phyloP scores from a whole-genome alignment of 1,140 invertebrate species.

The Brachionus angularis region DNA sequence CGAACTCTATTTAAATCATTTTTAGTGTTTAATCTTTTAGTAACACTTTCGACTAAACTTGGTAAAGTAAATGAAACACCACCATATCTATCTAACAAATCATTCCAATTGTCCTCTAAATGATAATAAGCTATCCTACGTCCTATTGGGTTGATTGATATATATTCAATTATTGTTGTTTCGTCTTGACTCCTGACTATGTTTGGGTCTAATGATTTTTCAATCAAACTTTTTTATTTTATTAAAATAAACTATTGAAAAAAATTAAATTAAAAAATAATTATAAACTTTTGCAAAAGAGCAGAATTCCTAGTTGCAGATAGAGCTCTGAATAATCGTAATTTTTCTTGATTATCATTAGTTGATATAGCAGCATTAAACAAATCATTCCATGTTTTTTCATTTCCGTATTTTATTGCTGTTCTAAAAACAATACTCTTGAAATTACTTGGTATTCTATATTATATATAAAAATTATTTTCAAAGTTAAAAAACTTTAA shows the following conservation, averaged over 20 bases:
- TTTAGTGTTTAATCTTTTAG: conserved; percentile 11
- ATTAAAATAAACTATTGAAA: neutral
- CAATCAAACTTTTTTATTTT: neutral
- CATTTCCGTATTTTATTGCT: neutral
- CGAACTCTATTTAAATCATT: neutral
- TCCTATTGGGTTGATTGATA: conserved; percentile 16
- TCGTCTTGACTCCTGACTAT: conserved; percentile 30
- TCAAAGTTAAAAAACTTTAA: neutral
- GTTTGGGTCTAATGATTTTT: conserved; percentile 1
- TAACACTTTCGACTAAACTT: conserved; percentile 11
- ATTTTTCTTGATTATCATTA: neutral
- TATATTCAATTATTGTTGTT: conserved; percentile 16
- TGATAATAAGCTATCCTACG: conserved; percentile 18
- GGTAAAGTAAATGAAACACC: conserved; percentile 40
- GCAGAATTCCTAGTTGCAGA: conserved; percentile 4
- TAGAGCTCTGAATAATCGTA: conserved; percentile 17
- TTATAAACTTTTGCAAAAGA: conserved; percentile 12
- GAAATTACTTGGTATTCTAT: conserved; percentile 9
- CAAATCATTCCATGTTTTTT: conserved; percentile 5
- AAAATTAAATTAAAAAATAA: neutral
- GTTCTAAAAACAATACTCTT: conserved; percentile 28
- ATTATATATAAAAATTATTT: neutral
- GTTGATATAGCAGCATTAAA: conserved; percentile 16
- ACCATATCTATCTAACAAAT: conserved; percentile 23
- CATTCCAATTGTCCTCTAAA: conserved; percentile 39